A percentile compares a stretch with the other conserved stretches of the same genome.
Evolutionary conservation across 2,888 invertebrate species (phyloP).

Genomic region (Drymonia ruficornis): DNA sequence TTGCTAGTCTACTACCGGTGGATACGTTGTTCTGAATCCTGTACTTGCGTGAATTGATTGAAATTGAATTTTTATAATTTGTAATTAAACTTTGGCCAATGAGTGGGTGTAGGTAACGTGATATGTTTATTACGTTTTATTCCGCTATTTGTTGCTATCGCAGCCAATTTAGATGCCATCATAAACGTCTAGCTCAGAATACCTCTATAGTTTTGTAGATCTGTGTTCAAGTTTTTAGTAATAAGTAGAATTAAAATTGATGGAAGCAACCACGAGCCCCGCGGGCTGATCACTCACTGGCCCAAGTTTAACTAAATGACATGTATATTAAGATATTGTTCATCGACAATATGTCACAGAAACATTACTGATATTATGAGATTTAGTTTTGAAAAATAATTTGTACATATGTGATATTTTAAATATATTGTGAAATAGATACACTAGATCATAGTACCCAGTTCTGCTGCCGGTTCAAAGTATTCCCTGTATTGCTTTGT

Average conservation of each 20-base stretch:
- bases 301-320: slow-evolving; percentile 40
- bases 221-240: slow-evolving; percentile 2
- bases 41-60: slow-evolving; percentile 30
- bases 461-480: slow-evolving; percentile 58
- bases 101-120: slow-evolving; percentile 22
- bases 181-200: slow-evolving; percentile 3
- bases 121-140: neutral
- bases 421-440: slow-evolving; percentile 79
- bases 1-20: slow-evolving; percentile 28
- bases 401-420: slow-evolving; percentile 84
- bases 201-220: slow-evolving; percentile 4
- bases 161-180: slow-evolving; percentile 3
- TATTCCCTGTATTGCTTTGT: slow-evolving; percentile 53
- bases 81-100: slow-evolving; percentile 26
- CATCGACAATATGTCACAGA: slow-evolving; percentile 53
- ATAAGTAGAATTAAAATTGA: slow-evolving; percentile 2
- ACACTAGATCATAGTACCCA: slow-evolving; percentile 68
- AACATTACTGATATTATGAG: slow-evolving; percentile 69
- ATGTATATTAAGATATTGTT: slow-evolving; percentile 41
- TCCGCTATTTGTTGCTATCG: neutral
- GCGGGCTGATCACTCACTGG: slow-evolving; percentile 30
- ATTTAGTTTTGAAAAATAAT: slow-evolving; percentile 70
- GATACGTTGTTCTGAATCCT: slow-evolving; percentile 29
- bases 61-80: slow-evolving; percentile 23
- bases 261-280: neutral